phyloP scores from a whole-genome alignment of 2,797 vertebrate genomes.

The Triplophysa bombifrons region DNA sequence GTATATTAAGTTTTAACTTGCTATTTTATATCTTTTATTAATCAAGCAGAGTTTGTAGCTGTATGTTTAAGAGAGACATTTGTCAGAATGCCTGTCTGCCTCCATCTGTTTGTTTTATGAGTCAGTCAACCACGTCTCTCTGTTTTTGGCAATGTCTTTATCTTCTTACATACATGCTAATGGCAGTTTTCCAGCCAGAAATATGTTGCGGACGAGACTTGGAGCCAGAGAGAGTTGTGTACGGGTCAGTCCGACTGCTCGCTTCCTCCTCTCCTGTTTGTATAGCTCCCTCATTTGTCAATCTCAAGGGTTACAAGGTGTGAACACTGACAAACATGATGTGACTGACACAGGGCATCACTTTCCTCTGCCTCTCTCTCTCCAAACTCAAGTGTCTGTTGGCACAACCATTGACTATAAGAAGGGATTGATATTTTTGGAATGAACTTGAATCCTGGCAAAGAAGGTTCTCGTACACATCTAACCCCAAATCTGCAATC shows the following conservation, averaged over 20 bases:
- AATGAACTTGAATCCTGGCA: conserved; percentile 24
- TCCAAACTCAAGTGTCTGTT: conserved; percentile 44
- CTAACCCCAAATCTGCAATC: conserved; percentile 34
- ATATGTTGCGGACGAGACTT: conserved; percentile 52
- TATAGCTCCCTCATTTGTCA: conserved; percentile 49
- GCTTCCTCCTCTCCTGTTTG: conserved; percentile 47
- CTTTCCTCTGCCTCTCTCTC: conserved; percentile 6
- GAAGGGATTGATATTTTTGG: conserved; percentile 52
- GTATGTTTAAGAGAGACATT: conserved; percentile 37
- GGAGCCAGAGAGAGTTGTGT: conserved; percentile 38
- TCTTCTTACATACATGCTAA: conserved; percentile 69
- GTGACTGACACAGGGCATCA: conserved; percentile 44
- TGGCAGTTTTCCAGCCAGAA: conserved; percentile 62
- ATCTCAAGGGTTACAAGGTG: conserved; percentile 55
- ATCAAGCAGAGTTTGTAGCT: conserved; percentile 16
- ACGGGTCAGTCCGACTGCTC: conserved; percentile 43
- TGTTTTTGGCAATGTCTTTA: conserved; percentile 57
- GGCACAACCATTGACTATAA: conserved; percentile 44
- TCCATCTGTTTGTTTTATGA: conserved; percentile 38
- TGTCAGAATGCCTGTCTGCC: conserved; percentile 40
- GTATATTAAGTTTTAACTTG: not conserved
- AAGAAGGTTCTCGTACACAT: conserved; percentile 38
- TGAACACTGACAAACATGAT: conserved; percentile 33
- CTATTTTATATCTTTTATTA: not conserved
- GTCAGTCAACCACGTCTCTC: conserved; percentile 56